Evolutionary conservation across 2,113 vertebrate genomes (phyloP).

Genomic region (Trogon melanurus): DNA sequence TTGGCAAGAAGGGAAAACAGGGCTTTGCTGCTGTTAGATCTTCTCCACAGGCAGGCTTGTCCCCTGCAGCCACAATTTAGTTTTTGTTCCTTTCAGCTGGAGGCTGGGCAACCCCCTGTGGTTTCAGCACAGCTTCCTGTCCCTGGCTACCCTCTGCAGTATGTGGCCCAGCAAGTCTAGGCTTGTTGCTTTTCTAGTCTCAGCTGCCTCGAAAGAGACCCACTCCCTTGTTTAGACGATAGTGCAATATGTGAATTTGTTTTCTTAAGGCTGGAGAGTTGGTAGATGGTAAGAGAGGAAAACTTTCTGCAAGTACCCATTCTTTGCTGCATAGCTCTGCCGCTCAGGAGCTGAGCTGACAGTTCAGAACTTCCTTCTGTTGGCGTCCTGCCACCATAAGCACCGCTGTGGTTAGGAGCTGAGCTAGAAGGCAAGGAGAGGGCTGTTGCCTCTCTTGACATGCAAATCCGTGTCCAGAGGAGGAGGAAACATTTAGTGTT

Average conservation of each 20-base stretch:
- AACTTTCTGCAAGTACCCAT: not conserved
- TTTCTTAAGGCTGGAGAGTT: not conserved
- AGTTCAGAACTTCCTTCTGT: not conserved
- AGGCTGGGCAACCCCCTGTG: not conserved
- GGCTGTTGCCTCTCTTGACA: not conserved
- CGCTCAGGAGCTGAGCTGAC: not conserved
- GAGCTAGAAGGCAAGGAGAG: conserved; percentile 40
- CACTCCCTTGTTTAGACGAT: not conserved
- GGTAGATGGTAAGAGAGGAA: not conserved
- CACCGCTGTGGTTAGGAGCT: not conserved
- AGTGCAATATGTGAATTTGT: not conserved
- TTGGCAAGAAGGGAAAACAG: not conserved
- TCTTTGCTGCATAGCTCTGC: not conserved
- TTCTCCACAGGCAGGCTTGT: not conserved
- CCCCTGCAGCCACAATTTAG: not conserved
- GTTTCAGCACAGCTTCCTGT: conserved; percentile 3
- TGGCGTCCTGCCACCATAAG: conserved; percentile 15
- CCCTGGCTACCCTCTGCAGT: not conserved
- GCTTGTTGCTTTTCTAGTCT: not conserved
- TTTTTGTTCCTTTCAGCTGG: not conserved
- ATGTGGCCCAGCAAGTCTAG: not conserved
- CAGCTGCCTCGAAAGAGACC: not conserved
- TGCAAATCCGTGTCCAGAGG: not conserved
- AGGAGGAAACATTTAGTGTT: not conserved
- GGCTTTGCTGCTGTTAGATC: not conserved